A percentile compares a stretch with the other conserved stretches of the same genome.
Conservation (phyloP, 2,797 vertebrate species). For the Neosilurus hyrtlii region DNA sequence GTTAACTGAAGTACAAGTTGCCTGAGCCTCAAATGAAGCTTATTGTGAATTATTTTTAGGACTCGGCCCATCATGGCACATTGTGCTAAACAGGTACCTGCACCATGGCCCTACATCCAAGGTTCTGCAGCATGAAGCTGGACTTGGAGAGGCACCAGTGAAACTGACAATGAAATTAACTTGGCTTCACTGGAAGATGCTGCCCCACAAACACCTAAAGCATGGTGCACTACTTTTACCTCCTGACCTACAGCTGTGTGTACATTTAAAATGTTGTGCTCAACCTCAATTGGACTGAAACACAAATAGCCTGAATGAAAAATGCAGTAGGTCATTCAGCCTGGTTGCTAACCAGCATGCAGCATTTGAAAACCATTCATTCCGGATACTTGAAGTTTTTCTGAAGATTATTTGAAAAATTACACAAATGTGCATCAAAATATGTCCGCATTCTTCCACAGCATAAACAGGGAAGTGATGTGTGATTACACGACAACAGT, state of each 20-base stretch:
- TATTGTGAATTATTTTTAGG: slow-evolving; percentile 16
- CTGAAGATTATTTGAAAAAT: too few species aligned
- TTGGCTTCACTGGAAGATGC: slow-evolving; percentile 23
- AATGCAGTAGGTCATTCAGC: slow-evolving; percentile 1
- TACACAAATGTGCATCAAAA: too few species aligned
- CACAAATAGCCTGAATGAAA: not conserved
- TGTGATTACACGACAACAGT: too few species aligned
- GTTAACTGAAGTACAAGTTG: not conserved
- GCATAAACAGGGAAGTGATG: too few species aligned
- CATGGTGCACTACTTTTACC: not conserved
- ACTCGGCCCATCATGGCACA: not conserved
- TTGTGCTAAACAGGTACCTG: not conserved
- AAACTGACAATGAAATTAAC: slow-evolving; percentile 47
- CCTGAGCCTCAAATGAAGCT: not conserved
- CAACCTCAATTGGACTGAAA: not conserved
- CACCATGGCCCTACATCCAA: not conserved
- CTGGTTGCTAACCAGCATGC: slow-evolving; percentile 7
- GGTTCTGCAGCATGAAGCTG: not conserved
- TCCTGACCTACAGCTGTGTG: not conserved
- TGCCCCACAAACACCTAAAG: slow-evolving; percentile 20
- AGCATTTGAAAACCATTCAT: not conserved
- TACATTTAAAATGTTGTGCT: not conserved
- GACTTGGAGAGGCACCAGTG: slow-evolving; percentile 26
- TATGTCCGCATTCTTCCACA: too few species aligned
- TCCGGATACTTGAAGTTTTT: too few species aligned